Evolutionary conservation across 2,113 vertebrate species (phyloP).

Genomic region (Protomyctophum bolini): DNA sequence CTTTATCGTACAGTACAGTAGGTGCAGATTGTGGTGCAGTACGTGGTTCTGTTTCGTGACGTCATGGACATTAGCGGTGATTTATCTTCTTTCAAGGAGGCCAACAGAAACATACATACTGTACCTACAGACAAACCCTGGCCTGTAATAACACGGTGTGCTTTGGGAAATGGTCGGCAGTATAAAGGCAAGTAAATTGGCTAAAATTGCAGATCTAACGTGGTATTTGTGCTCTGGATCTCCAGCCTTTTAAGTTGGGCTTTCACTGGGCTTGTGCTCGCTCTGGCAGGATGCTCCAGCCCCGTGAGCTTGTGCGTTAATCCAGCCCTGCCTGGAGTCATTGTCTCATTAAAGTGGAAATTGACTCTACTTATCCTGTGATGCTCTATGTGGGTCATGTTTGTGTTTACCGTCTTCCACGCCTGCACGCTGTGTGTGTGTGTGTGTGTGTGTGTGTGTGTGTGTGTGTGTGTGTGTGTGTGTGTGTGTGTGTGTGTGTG

Average conservation of each 20-base stretch:
- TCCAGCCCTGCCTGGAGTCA: conserved; percentile 24
- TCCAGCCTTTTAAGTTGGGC: neutral
- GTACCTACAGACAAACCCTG: too few species aligned
- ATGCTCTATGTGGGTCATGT: conserved; percentile 33
- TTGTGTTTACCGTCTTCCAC: conserved; percentile 21
- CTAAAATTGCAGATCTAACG: neutral
- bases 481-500: neutral
- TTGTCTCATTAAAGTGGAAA: conserved; percentile 40
- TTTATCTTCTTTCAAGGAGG: too few species aligned
- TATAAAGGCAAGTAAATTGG: neutral
- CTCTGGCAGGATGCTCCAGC: neutral
- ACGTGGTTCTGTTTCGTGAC: too few species aligned
- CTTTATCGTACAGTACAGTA: too few species aligned
- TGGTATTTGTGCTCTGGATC: neutral
- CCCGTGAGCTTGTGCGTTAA: conserved; percentile 6
- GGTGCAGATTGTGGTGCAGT: too few species aligned
- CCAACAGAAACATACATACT: too few species aligned
- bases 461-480: too few species aligned
- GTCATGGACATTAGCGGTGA: too few species aligned
- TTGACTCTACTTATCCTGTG: conserved; percentile 27
- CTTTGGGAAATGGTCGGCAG: too few species aligned
- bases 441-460: neutral
- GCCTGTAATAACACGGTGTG: too few species aligned
- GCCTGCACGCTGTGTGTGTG: neutral
- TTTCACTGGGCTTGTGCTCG: neutral